Percentiles rank a stretch among this genome's conserved stretches.
phyloP scores from a whole-genome alignment of 2,888 invertebrate species.

The Celastrina argiolus region DNA sequence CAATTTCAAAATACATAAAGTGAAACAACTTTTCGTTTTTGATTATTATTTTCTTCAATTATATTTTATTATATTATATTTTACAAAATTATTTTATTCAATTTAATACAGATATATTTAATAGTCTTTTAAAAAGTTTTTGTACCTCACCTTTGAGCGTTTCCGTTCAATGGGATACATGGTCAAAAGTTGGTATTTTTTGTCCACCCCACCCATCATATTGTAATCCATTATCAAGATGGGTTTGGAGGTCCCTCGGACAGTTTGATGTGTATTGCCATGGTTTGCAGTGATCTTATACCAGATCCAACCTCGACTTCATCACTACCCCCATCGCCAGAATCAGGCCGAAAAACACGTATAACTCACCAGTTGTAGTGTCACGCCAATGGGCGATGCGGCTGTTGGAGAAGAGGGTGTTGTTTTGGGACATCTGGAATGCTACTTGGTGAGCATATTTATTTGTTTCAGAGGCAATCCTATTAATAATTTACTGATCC shows the following conservation, averaged over 20 bases:
- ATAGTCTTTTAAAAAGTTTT: conserved; percentile 26
- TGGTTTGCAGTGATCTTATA: not conserved
- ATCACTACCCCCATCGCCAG: conserved; percentile 35
- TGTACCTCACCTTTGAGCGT: conserved; percentile 27
- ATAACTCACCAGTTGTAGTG: not conserved
- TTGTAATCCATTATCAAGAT: conserved; percentile 24
- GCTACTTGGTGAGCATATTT: not conserved
- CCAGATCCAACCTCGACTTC: conserved; percentile 27
- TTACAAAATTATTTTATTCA: too few relatives aligned
- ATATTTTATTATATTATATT: too few relatives aligned
- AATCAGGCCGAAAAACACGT: conserved; percentile 32
- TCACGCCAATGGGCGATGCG: not conserved
- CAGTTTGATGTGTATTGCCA: not conserved
- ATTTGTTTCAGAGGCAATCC: not conserved
- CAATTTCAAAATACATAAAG: too few relatives aligned
- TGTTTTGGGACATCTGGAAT: not conserved
- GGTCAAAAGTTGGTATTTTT: conserved; percentile 35
- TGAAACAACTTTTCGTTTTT: too few relatives aligned
- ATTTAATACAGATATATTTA: conserved; percentile 21
- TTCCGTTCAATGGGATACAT: conserved; percentile 37
- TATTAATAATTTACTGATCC: not conserved
- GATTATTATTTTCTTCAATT: too few relatives aligned
- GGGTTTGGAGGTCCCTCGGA: conserved; percentile 8
- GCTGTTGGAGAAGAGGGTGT: not conserved
- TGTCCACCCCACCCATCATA: conserved; percentile 28